These are phyloP conservation scores for Odontesthes bonariensis DNA, from an alignment of 2,113 vertebrate genomes.

Conservation along the genomic window DNA sequence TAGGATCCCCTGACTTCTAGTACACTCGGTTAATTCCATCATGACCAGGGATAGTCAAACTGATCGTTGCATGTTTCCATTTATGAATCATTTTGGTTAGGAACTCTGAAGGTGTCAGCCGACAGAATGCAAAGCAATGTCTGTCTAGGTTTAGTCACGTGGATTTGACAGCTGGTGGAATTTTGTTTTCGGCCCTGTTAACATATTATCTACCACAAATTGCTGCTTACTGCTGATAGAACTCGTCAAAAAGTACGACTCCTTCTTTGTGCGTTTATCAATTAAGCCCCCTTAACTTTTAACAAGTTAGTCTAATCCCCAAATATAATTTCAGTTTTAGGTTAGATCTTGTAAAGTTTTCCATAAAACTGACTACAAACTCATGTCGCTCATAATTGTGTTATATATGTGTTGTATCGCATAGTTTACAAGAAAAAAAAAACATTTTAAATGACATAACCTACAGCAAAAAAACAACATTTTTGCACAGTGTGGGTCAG, in stretches of 20 bases:
- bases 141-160: background rate
- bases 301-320: too few relatives aligned
- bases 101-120: background rate
- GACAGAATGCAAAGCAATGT: background rate
- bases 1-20: background rate
- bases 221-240: background rate
- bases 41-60: too few relatives aligned
- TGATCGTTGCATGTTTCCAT: background rate
- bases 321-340: too few relatives aligned
- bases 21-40: background rate
- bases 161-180: background rate
- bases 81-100: background rate
- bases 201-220: background rate
- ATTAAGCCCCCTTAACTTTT: too few relatives aligned
- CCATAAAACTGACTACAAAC: too few relatives aligned
- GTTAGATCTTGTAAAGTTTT: too few relatives aligned
- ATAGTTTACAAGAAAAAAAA: too few relatives aligned
- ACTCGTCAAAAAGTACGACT: background rate
- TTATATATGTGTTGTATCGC: too few relatives aligned
- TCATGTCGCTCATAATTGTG: too few relatives aligned
- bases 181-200: background rate
- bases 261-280: background rate
- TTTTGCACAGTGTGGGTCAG: too few relatives aligned
- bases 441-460: too few relatives aligned
- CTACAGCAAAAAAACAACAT: too few relatives aligned